Conservation (phyloP, 2,113 vertebrate genomes). For the Lycaon pictus region DNA sequence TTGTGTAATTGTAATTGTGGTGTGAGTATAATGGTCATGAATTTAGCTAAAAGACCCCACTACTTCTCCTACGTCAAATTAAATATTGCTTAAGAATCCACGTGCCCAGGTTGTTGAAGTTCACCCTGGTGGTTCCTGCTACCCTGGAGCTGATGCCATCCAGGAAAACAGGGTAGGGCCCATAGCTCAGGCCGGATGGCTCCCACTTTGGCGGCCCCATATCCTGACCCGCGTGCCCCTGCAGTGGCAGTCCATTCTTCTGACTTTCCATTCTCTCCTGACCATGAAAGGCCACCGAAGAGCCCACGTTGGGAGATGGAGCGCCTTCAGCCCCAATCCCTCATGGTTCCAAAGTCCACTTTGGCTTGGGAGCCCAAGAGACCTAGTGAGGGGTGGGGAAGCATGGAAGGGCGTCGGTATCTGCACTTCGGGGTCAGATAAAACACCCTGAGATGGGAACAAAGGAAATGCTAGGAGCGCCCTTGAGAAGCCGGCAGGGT, state of each 20-base stretch:
- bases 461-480: not conserved
- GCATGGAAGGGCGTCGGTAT: not conserved
- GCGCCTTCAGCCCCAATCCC: not conserved
- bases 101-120: not conserved
- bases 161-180: not conserved
- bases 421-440: not conserved
- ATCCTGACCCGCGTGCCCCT: accelerated
- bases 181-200: not conserved
- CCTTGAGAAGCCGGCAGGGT: not conserved
- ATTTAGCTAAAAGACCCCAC: conserved; percentile 23
- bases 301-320: not conserved
- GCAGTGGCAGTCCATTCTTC: not conserved
- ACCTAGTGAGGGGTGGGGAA: not conserved
- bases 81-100: not conserved
- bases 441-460: not conserved
- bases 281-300: not conserved
- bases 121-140: not conserved
- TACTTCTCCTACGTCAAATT: conserved; percentile 31
- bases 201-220: not conserved
- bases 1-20: not conserved
- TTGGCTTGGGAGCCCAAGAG: not conserved
- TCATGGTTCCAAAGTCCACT: not conserved
- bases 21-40: not conserved
- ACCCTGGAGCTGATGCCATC: not conserved
- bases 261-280: not conserved